Evolutionary conservation across 2,888 invertebrate genomes (phyloP).

Genomic region (Cremastinae sp.): DNA sequence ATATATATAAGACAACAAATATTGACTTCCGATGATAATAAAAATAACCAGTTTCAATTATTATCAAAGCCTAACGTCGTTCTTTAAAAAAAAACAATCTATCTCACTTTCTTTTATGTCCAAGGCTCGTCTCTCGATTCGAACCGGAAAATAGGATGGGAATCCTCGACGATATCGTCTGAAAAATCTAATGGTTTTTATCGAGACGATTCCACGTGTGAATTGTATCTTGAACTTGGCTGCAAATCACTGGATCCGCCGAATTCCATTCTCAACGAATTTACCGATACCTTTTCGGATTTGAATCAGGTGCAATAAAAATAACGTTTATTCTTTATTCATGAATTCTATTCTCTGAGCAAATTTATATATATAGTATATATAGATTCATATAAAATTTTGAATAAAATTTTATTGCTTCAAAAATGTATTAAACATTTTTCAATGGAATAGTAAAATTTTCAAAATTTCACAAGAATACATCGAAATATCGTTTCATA

Average conservation of each 20-base stretch:
- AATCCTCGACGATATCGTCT: constrained; percentile 36
- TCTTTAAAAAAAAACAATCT: constrained; percentile 5
- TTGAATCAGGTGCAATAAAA: constrained; percentile 38
- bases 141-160: constrained; percentile 33
- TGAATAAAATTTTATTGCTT: not conserved
- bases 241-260: constrained; percentile 26
- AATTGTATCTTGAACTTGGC: constrained; percentile 50
- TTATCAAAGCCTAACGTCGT: constrained; percentile 1
- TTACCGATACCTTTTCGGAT: not conserved
- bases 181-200: constrained; percentile 27
- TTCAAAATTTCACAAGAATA: too few species aligned
- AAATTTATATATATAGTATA: too few species aligned
- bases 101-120: not conserved
- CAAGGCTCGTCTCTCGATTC: constrained; percentile 22
- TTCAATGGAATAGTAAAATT: too few species aligned
- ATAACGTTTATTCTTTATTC: too few species aligned
- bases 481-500: too few species aligned
- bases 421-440: not conserved
- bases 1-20: not conserved
- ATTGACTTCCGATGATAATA: not conserved
- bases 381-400: not conserved
- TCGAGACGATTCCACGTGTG: constrained; percentile 36
- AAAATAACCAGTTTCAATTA: not conserved
- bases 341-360: too few species aligned
- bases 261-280: constrained; percentile 13